Conservation (phyloP, 1,140 invertebrate genomes). For the Drosophila persimilis region DNA sequence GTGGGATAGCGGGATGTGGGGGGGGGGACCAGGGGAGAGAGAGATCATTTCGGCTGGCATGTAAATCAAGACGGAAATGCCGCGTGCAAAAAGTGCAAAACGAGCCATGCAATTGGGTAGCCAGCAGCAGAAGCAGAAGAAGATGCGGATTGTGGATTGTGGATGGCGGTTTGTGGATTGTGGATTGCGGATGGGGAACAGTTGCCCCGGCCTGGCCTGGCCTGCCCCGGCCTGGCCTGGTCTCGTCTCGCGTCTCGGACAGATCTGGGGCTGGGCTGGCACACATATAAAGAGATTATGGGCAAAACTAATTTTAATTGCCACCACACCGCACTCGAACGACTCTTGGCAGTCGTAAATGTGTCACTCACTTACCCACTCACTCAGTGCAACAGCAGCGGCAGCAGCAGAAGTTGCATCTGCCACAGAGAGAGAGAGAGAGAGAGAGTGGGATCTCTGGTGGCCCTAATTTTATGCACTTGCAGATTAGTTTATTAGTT, state of each 20-base stretch:
- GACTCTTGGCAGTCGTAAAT: conserved; percentile 65
- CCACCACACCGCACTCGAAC: conserved; percentile 10
- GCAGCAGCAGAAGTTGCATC: conserved; percentile 22
- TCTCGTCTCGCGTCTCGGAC: no score
- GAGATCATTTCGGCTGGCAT: conserved; percentile 43
- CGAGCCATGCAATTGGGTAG: conserved; percentile 73
- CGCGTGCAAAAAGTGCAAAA: conserved; percentile 74
- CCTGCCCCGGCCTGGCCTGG: no score
- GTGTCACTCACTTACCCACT: conserved; percentile 69
- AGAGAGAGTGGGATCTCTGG: conserved; percentile 45
- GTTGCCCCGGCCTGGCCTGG: conserved; percentile 6
- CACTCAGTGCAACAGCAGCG: conserved; percentile 2
- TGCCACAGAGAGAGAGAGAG: conserved; percentile 1
- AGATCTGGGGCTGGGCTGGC: conserved; percentile 27
- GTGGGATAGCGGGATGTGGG: background rate
- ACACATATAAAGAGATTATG: conserved; percentile 74
- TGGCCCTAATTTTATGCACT: conserved; percentile 81
- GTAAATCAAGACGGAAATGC: conserved; percentile 79
- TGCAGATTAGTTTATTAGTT: conserved; percentile 82
- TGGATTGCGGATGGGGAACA: conserved; percentile 5
- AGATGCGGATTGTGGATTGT: background rate
- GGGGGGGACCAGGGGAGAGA: background rate
- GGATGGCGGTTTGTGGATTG: background rate
- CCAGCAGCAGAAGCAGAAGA: conserved; percentile 42
- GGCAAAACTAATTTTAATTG: conserved; percentile 80